Conservation (phyloP, 92 coral and sea anemone genomes). For the Chrysogorgia sp. region DNA sequence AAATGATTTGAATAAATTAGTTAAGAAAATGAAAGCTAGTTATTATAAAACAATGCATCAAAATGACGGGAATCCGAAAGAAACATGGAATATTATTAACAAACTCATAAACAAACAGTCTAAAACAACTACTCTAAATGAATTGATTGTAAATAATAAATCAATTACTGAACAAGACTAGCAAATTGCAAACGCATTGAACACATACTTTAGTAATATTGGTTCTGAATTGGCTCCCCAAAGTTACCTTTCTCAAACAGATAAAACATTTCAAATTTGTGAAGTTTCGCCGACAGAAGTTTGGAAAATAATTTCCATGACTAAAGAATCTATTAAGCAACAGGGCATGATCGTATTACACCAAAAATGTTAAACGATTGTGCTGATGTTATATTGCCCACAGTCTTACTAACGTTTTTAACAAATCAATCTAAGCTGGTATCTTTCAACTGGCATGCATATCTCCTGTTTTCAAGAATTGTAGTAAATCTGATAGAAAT, state of each 20-base stretch:
- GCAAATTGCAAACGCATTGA: conserved; percentile 20
- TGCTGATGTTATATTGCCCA: not conserved
- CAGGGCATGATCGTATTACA: not conserved
- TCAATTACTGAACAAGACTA: not conserved
- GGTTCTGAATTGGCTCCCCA: not conserved
- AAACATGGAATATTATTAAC: conserved; percentile 10
- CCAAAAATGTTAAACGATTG: not conserved
- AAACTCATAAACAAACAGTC: conserved; percentile 7
- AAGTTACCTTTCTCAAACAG: not conserved
- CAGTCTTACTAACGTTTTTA: conserved; percentile 12
- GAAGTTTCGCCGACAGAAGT: not conserved
- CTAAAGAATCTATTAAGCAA: conserved; percentile 2
- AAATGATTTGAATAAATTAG: no score
- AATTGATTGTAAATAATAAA: not conserved
- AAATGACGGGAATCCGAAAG: conserved; percentile 5
- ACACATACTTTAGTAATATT: conserved; percentile 16
- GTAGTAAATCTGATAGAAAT: conserved; percentile 16
- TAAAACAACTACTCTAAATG: conserved; percentile 13
- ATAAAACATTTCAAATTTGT: conserved; percentile 2
- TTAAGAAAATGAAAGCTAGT: conserved; percentile 11
- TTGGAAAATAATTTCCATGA: not conserved
- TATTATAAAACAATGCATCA: not conserved
- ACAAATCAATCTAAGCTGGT: conserved; percentile 38
- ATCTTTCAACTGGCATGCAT: conserved; percentile 51
- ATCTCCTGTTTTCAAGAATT: conserved; percentile 43